These are phyloP conservation scores for Calliopsis andreniformis DNA, from an alignment of 1,140 invertebrate species.

Conservation along the genomic window DNA sequence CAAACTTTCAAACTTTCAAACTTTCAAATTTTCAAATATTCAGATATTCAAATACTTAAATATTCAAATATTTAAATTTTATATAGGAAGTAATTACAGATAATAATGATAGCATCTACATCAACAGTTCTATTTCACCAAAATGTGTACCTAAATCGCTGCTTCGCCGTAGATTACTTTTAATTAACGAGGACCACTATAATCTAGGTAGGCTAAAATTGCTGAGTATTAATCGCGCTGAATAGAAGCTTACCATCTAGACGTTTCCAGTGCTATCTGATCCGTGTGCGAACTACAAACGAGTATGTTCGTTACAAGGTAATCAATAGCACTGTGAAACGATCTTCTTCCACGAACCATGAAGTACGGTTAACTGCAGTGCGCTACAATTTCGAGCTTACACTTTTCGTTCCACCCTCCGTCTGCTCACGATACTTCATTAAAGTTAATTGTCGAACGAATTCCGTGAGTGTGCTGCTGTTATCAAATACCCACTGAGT, in stretches of 20 bases:
- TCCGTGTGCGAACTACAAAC: constrained; percentile 2
- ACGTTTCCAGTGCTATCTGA: constrained; percentile 22
- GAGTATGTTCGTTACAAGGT: background rate
- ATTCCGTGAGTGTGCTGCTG: too few species aligned
- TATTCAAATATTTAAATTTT: too few species aligned
- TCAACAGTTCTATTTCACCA: too few species aligned
- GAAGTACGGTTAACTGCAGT: background rate
- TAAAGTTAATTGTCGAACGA: background rate
- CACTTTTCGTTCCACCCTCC: background rate
- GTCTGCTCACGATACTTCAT: background rate
- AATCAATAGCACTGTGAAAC: background rate
- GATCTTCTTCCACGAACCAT: background rate
- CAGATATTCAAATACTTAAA: too few species aligned
- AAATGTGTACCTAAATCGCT: too few species aligned
- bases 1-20: too few species aligned
- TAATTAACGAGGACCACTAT: constrained; percentile 25
- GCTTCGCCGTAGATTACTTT: constrained; percentile 25
- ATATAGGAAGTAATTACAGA: too few species aligned
- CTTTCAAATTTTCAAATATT: too few species aligned
- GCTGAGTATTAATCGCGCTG: constrained; percentile 18
- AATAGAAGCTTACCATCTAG: background rate
- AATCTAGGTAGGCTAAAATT: constrained; percentile 37
- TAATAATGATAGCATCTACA: too few species aligned
- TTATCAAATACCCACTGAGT: too few species aligned
- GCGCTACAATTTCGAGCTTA: background rate